Evolutionary conservation across 2,888 invertebrate species (phyloP), one percentile per base, ranked within the genome.

Genomic region (Pristionchus entomophagus): DNA sequence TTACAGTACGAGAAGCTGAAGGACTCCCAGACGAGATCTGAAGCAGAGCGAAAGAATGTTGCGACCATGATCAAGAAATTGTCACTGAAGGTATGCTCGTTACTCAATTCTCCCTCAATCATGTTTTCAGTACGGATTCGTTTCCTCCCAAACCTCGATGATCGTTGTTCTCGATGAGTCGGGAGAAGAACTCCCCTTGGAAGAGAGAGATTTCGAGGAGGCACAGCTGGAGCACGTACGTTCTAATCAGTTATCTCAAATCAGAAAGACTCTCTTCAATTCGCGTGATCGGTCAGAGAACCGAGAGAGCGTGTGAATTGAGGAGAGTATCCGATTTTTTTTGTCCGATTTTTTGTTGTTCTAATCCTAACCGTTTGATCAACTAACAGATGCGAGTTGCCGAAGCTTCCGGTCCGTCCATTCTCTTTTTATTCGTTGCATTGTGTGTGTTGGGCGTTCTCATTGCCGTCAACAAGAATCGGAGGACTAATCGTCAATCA

Each of bases 81-180:
- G 2, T 85, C 86, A 41, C 62, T 86, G 8, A 84, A 86, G 86
- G 86, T 86, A 22, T 2, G 19, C 22, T 41, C 17, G 6, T n/a
- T 19, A 38, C 2, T 1, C 14, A 69, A 69, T 8, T 14, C 14
- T 45, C 45, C 26, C 38, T 38, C 22, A 26, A 38, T 51, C 4
- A n/a, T 26, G 17, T 35, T 12, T 87, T 82, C 51, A 87, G 87
- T 87, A 87, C 78, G 87, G 87, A 22, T 86, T 87, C 77, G 87
- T 87, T 0, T 86, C 87, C 10, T 85, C 85, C 12, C 82, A 85
- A 62, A 87, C 87, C 3, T 85, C 87, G 69, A 87, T 87, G 86
- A 65, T 87, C 1, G 87, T 87, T 45, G 86, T 87, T 19, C 51
- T 85, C 5, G 85, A 80, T 41, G 81, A 78, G 19, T 6, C 51